Evolutionary conservation across 2,888 invertebrate species (phyloP), one percentile per base, ranked within the genome.

Genomic region (Tetranychus truncatus): DNA sequence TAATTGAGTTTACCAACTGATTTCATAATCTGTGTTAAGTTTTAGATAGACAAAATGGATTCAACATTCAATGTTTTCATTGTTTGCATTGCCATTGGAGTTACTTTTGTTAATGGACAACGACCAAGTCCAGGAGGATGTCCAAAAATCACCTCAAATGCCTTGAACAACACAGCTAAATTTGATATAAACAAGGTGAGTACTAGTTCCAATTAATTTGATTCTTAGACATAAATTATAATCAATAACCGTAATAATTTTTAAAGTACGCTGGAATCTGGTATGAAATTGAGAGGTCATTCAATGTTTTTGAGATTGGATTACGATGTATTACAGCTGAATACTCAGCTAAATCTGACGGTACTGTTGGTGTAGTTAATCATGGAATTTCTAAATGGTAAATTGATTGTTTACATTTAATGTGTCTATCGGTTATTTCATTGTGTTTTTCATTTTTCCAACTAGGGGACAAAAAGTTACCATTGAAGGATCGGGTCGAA

Each of bases 221-320:
- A 15, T 55, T 55, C 9, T 15, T 55, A 15, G 55, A 15, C 11
- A 55, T 55, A 8, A 46, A 46, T 46, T 46, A 11, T 46, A 55
- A 55, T 55, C 15, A 15, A 15, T 55, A 15, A 55, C 6, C 7
- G 2, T 3, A 1, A 15, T 55, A 15, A 55, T 55, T 55, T 8
- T 55, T 55, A 15, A 34, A 71, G 71, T 71, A 71, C 71, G 71
- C 18, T 24, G 71, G 71, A n/a, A 7, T 71, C 18, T 71, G 71
- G 71, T 71, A 71, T n/a, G 71, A 71, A 9, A 9, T 71, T 71
- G 71, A 71, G 21, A 20, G 71, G 8, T 21, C 71, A 20, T 20
- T 24, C 34, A 45, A 34, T 24, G 18, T 71, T 24, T 71, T 71
- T 24, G 71, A 71, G 45, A 6, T 71, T 20, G 71, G 71, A 21